Evolutionary conservation across 2,888 invertebrate species (phyloP).

Genomic region (Drosophila borborema): DNA sequence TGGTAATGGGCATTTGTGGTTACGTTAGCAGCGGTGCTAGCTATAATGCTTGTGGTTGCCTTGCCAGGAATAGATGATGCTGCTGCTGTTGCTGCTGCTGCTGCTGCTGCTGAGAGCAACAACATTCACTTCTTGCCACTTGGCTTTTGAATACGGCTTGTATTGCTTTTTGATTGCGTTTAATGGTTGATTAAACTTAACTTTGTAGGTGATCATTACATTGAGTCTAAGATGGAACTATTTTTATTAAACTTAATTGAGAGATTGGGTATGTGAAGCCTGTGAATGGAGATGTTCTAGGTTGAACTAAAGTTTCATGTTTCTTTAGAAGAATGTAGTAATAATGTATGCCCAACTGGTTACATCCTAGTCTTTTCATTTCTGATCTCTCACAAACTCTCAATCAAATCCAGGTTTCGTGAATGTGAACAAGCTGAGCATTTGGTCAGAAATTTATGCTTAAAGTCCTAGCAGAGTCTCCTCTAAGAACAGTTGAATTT

Average conservation of each 20-base stretch:
- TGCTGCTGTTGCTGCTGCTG: background rate
- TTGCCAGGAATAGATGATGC: constrained; percentile 21
- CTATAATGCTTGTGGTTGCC: constrained; percentile 4
- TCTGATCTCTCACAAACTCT: no score
- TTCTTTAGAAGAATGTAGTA: background rate
- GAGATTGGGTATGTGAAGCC: background rate
- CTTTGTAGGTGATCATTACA: constrained; percentile 8
- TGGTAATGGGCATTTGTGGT: constrained; percentile 53
- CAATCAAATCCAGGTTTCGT: background rate
- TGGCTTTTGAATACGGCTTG: background rate
- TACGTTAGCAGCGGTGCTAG: background rate
- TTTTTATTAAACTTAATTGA: constrained; percentile 3
- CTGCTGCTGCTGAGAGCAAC: constrained; percentile 27
- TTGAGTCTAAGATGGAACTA: no score
- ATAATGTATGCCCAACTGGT: background rate
- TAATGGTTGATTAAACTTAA: constrained; percentile 18
- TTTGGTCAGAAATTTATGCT: background rate
- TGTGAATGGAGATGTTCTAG: background rate
- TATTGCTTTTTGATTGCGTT: constrained; percentile 26
- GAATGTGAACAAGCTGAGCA: background rate
- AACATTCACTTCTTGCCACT: constrained; percentile 63
- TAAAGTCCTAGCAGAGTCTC: no score
- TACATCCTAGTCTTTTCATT: background rate
- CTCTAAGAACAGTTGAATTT: background rate
- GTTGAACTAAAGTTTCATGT: background rate